A percentile compares a stretch with the other conserved stretches of the same genome.
Conservation (phyloP, 2,797 vertebrate species). For the Rhynchonycteris naso region DNA sequence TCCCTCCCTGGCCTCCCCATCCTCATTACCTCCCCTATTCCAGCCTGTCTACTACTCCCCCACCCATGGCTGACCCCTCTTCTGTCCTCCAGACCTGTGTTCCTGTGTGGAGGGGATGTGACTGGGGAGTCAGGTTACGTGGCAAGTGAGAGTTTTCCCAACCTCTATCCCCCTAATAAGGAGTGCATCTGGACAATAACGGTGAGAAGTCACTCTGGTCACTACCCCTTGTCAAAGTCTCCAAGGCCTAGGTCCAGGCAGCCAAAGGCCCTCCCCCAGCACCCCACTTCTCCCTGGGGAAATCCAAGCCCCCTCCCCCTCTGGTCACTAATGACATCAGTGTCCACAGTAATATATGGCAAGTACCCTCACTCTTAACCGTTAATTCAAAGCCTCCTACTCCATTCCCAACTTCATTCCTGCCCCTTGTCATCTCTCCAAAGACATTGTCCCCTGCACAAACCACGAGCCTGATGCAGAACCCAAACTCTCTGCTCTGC, state of each 20-base stretch:
- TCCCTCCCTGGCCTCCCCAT: neutral
- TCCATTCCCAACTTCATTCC: neutral
- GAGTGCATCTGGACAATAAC: constrained; percentile 94
- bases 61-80: neutral
- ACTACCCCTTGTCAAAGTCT: neutral
- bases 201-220: constrained; percentile 84
- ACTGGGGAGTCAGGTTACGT: constrained; percentile 90
- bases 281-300: neutral
- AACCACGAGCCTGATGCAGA: neutral
- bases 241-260: neutral
- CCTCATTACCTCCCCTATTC: constrained; percentile 45
- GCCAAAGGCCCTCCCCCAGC: neutral
- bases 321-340: neutral
- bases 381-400: neutral
- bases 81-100: constrained; percentile 88
- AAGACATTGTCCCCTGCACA: neutral
- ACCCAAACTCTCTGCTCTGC: neutral
- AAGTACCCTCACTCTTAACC: neutral
- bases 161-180: constrained; percentile 90
- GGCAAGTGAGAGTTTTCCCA: constrained; percentile 93
- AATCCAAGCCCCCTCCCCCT: neutral
- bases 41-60: neutral
- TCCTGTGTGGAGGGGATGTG: constrained; percentile 91
- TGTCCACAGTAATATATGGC: neutral
- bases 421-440: neutral